Percentiles rank a stretch among this genome's conserved stretches.
Evolutionary conservation across 2,888 invertebrate species (phyloP).

Genomic region (Dendrolimus houi): DNA sequence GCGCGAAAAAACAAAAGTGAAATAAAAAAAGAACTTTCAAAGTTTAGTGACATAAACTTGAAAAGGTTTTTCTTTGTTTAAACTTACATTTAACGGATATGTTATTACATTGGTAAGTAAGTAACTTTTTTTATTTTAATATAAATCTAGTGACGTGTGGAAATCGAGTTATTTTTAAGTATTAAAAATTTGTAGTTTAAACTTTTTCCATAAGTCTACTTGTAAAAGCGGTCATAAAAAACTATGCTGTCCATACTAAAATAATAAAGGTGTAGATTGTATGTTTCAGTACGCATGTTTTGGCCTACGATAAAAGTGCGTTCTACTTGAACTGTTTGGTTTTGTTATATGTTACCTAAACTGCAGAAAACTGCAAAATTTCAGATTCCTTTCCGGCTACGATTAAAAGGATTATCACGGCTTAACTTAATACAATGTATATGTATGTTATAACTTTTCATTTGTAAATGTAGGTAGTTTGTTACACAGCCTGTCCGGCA

Average conservation of each 20-base stretch:
- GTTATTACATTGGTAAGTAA: conserved; percentile 64
- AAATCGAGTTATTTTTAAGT: conserved; percentile 6
- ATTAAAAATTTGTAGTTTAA: background rate
- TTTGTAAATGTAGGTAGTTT: too few relatives aligned
- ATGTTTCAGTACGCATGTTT: too few relatives aligned
- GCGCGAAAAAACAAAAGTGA: conserved; percentile 4
- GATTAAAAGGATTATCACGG: too few relatives aligned
- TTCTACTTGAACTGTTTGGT: too few relatives aligned
- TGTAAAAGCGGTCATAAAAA: background rate
- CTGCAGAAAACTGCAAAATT: too few relatives aligned
- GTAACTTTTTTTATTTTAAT: conserved; percentile 26
- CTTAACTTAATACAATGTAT: too few relatives aligned
- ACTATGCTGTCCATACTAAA: background rate
- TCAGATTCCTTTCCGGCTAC: too few relatives aligned
- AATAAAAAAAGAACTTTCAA: conserved; percentile 9
- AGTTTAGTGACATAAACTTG: conserved; percentile 14
- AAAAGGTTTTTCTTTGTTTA: conserved; percentile 18
- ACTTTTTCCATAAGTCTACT: background rate
- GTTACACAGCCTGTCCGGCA: too few relatives aligned
- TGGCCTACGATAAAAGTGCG: too few relatives aligned
- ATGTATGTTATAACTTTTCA: too few relatives aligned
- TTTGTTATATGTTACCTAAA: too few relatives aligned
- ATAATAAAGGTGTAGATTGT: too few relatives aligned
- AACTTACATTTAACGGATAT: conserved; percentile 37
- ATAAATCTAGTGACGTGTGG: conserved; percentile 22